Base-by-base conservation (phyloP, 1,140 invertebrate genomes). In the Cydia fagiglandana region DNA sequence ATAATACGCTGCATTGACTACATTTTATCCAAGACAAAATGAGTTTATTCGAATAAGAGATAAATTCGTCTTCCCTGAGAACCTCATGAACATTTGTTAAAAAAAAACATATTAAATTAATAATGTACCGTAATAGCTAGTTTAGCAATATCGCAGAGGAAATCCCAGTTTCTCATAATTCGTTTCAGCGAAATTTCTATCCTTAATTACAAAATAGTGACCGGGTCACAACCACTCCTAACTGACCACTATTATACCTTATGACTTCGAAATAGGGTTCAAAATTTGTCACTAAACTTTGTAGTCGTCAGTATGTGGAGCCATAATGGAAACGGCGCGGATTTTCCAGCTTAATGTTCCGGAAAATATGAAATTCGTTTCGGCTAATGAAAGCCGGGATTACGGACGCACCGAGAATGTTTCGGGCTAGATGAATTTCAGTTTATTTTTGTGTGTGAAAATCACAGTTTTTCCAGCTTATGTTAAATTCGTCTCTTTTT, bases 341-440 rank as follows among this genome's bases (percentile, higher is more conserved):
- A 66, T 38, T 53, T 66, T 66, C 64, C 6, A 66, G 24, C 24
- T 34, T 66, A 34, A 30, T 34, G 64, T 34, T 30, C 13, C 13
- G 64, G 30, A 30, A 34, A 30, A 66, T 66, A 34, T 66, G 64
- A n/a, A 66, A 66, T 66, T 34, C 64, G 64, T 34, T 66, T 66
- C 28, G 38, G 64, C 64, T 30, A 66, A 66, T 66, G 64, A 66
- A 66, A 66, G 28, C 4, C 10, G 38, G 64, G 9, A 30, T 66
- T 30, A 66, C 24, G 24, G 50, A 28, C 64, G 64, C 64, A 30
- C 64, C 28, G 13, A 5, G 12, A 64, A 34, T 66, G 10, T 30
- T 66, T 10, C 28, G 13, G 28, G 30, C 64, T 30, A 66, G 17
- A 24, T 17, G 17, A 15, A 53, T 53, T n/a, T 15, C 50, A n/a